Percentiles rank a stretch among this genome's conserved stretches.
phyloP scores from a whole-genome alignment of 2,888 invertebrate species.

The Hyalella azteca region DNA sequence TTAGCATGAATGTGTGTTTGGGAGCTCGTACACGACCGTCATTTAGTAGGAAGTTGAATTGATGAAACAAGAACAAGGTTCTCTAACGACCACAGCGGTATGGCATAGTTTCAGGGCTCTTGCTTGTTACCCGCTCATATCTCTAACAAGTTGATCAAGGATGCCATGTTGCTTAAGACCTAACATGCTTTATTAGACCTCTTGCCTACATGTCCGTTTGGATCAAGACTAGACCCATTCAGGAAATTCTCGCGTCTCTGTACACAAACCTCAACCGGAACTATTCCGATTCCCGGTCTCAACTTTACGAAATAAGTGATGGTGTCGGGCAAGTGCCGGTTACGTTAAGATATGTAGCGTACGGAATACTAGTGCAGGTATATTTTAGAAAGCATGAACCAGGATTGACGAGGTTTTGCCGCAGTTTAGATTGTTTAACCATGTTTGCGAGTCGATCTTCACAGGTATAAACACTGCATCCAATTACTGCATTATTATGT shows the following conservation, averaged over 20 bases:
- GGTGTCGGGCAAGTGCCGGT: not conserved
- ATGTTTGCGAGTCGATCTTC: not conserved
- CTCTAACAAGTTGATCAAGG: conserved; percentile 34
- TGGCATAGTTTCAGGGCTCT: not conserved
- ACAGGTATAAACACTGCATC: not conserved
- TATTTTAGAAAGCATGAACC: not conserved
- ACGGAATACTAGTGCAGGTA: not conserved
- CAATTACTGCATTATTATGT: conserved; percentile 23
- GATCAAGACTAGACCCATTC: too few relatives aligned
- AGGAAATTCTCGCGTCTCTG: too few relatives aligned
- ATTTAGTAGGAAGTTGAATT: not conserved
- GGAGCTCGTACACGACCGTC: too few relatives aligned
- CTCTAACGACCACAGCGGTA: not conserved
- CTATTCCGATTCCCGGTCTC: too few relatives aligned
- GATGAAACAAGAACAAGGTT: not conserved
- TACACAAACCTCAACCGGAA: too few relatives aligned
- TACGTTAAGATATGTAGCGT: not conserved
- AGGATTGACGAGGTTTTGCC: not conserved
- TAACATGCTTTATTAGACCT: conserved; percentile 32
- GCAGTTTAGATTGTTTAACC: not conserved
- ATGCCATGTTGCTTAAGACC: conserved; percentile 26
- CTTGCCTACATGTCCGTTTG: not conserved
- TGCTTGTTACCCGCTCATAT: conserved; percentile 17
- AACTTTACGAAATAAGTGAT: too few relatives aligned
- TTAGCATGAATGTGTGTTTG: too few relatives aligned